phyloP scores from a whole-genome alignment of 2,113 vertebrate species.

The Phyllopteryx taeniolatus region DNA sequence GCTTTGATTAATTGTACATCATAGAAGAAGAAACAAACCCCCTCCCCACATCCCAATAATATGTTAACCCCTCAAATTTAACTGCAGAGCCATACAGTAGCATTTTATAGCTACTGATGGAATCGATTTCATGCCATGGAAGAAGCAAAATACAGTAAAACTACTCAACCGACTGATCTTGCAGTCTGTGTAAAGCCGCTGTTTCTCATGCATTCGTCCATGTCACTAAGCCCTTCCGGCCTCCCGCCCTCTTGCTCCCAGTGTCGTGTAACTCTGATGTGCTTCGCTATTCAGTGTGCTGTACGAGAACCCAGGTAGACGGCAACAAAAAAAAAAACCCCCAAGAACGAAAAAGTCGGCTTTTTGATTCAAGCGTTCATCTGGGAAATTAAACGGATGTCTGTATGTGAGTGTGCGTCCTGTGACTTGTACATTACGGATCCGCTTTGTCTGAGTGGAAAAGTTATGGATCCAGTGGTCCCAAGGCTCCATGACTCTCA shows the following conservation, averaged over 20 bases:
- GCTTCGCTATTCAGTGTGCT: slow-evolving; percentile 1
- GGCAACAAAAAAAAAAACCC: not conserved
- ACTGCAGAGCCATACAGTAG: no score
- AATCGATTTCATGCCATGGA: no score
- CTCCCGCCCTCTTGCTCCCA: not conserved
- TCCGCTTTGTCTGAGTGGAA: slow-evolving; percentile 56
- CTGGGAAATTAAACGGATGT: not conserved
- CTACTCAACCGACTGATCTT: not conserved
- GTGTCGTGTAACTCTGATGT: slow-evolving; percentile 7
- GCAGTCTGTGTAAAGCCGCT: not conserved
- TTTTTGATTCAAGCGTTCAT: not conserved
- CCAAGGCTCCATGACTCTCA: slow-evolving; percentile 41
- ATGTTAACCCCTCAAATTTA: no score
- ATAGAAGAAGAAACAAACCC: no score
- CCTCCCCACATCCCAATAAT: no score
- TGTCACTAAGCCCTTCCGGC: not conserved
- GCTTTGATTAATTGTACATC: no score
- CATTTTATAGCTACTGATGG: no score
- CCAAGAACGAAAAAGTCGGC: not conserved
- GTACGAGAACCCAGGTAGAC: not conserved
- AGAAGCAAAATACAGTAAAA: no score
- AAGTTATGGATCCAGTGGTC: slow-evolving; percentile 57
- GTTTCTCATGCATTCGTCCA: not conserved
- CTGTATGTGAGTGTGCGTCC: not conserved
- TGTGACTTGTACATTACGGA: slow-evolving; percentile 44